Base-by-base conservation (phyloP, 2,888 invertebrate species). In the Platycnemis pennipes region DNA sequence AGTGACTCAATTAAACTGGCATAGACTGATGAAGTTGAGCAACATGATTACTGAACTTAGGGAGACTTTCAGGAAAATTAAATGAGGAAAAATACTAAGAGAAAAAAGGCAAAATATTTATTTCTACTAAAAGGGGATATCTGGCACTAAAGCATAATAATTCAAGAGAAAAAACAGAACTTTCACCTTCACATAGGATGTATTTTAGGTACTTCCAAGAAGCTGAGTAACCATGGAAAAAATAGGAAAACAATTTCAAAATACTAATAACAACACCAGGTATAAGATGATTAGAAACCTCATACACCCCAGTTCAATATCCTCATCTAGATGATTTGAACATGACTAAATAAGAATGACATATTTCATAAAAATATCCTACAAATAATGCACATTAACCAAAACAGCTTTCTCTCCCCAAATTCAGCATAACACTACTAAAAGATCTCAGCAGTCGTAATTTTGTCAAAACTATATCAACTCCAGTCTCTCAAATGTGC, bases 181-280 rank as follows among this genome's bases (percentile, higher is more conserved):
- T 77, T 77, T 77, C 77, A 77, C 77, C 77, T 77, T 31, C 8
- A 37, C 37, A 77, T 37, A 77, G 77, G 77, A 77, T 77, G 77
- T 37, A 77, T 77, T 77, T 77, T 37, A 77, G 77, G 77, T 77
- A 77, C 77, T 77, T 77, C 77, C 77, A 77, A 77, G 77, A 77
- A 77, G 77, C 11, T 77, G 77, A 37, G 37, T 77, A 37, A 37
- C 77, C 77, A 77, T 77, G 77, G 37, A 77, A 77, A 77, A 77
- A 77, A 77, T 77, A 77, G 77, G 77, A 77, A 77, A 77, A 77
- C 16, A 11, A 77, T 77, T 77, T 77, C 77, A 77, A 77, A 77
- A 77, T 63, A 26, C 31, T 37, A 77, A 77, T 37, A 11, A 77
- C n/a, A 77, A 37, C 13, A 77, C 11, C 37, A 11, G 2, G 31